phyloP scores from a whole-genome alignment of 1,140 invertebrate species.

The Bathynomus jamesi region DNA sequence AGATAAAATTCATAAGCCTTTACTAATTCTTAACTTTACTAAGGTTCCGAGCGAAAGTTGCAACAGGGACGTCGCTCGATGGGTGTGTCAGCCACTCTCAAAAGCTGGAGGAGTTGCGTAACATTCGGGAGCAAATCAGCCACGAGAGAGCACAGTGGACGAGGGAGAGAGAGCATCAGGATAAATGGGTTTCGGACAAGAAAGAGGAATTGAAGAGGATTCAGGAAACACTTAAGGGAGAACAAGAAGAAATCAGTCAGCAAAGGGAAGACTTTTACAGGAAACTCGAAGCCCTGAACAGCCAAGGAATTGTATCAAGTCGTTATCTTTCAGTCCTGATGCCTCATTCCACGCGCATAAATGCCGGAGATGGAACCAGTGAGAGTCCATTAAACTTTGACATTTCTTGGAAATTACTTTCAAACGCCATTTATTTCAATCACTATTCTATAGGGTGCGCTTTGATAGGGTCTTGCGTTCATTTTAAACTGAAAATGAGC shows the following conservation, averaged over 20 bases:
- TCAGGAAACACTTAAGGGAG: constrained; percentile 58
- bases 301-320: constrained; percentile 56
- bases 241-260: constrained; percentile 72
- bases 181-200: constrained; percentile 55
- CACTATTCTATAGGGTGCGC: too few relatives aligned
- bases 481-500: too few relatives aligned
- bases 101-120: constrained; percentile 62
- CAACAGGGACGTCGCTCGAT: too few relatives aligned
- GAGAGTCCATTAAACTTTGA: too few relatives aligned
- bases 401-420: too few relatives aligned
- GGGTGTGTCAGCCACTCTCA: constrained; percentile 33
- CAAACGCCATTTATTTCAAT: too few relatives aligned
- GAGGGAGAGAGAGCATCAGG: constrained; percentile 50
- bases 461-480: too few relatives aligned
- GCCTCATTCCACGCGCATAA: too few relatives aligned
- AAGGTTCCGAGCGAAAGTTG: too few relatives aligned
- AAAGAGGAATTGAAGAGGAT: constrained; percentile 50
- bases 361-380: too few relatives aligned
- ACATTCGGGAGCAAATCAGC: constrained; percentile 65
- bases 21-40: too few relatives aligned
- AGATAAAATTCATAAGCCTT: too few relatives aligned
- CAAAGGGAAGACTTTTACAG: constrained; percentile 78
- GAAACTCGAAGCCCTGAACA: constrained; percentile 66
- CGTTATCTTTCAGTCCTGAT: constrained; percentile 39
- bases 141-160: constrained; percentile 70